Evolutionary conservation across 2,888 invertebrate species (phyloP).

Genomic region (Chrysolina haemoptera): DNA sequence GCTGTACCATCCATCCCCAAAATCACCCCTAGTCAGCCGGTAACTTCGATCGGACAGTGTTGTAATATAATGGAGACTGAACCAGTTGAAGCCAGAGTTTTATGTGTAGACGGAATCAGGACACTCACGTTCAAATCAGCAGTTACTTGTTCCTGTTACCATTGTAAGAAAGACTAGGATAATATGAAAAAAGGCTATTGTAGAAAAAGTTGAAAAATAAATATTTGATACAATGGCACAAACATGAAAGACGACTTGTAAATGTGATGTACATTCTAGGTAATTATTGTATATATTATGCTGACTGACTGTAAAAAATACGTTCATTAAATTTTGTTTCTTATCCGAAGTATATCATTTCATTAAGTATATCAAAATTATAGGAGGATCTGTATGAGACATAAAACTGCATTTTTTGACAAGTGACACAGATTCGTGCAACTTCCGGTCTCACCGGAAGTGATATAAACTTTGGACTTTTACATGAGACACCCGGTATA

Average conservation of each 20-base stretch:
- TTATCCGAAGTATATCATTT: slow-evolving; percentile 30
- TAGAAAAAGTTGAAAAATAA: slow-evolving; percentile 10
- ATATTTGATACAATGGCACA: slow-evolving; percentile 14
- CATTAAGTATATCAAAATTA: neutral
- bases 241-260: slow-evolving; percentile 42
- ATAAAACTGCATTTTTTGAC: no score
- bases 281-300: slow-evolving; percentile 58
- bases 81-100: slow-evolving; percentile 83
- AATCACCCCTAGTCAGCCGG: slow-evolving; percentile 70
- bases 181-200: neutral
- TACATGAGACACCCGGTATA: no score
- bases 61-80: slow-evolving; percentile 93
- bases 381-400: no score
- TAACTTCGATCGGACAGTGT: slow-evolving; percentile 85
- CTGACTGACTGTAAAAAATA: slow-evolving; percentile 62
- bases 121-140: slow-evolving; percentile 89
- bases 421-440: no score
- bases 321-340: slow-evolving; percentile 53
- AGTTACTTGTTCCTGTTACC: slow-evolving; percentile 86
- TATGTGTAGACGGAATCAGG: slow-evolving; percentile 84
- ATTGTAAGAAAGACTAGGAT: slow-evolving; percentile 83
- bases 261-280: slow-evolving; percentile 50
- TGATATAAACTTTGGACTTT: no score
- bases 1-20: slow-evolving; percentile 82
- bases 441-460: no score